Conservation (phyloP, 2,797 vertebrate species). For the Sebastes minor region DNA sequence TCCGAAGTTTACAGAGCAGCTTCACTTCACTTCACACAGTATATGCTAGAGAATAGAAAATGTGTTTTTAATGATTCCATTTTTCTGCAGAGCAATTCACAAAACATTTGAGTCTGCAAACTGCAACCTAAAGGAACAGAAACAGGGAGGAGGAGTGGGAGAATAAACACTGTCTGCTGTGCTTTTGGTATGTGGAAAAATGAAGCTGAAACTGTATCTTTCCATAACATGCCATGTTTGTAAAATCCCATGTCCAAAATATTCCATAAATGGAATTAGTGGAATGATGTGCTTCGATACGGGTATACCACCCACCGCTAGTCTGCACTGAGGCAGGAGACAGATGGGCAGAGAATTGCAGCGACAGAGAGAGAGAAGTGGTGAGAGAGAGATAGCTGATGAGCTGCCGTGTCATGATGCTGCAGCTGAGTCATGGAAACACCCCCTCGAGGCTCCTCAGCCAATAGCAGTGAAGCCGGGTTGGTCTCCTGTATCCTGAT, state of each 20-base stretch:
- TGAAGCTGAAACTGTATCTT: background rate
- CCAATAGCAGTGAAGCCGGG: slow-evolving; percentile 67
- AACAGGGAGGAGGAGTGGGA: background rate
- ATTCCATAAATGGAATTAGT: slow-evolving; percentile 4
- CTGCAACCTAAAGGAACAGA: background rate
- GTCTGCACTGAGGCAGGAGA: slow-evolving; percentile 6
- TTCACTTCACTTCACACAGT: background rate
- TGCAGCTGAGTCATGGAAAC: slow-evolving; percentile 75
- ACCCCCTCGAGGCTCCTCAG: slow-evolving; percentile 23
- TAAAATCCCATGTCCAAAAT: background rate
- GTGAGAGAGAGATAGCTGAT: slow-evolving; percentile 6
- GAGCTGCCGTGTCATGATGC: slow-evolving; percentile 34
- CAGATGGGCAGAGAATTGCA: slow-evolving; percentile 22
- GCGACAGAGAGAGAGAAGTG: background rate
- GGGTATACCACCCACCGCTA: background rate
- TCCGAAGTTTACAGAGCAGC: background rate
- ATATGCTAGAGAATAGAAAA: background rate
- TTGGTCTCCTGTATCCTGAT: slow-evolving; percentile 68
- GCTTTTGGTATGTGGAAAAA: background rate
- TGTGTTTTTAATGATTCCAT: background rate
- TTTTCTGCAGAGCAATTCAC: background rate
- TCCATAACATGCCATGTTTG: background rate
- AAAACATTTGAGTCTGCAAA: background rate
- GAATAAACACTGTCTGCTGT: background rate
- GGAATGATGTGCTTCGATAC: slow-evolving; percentile 18